phyloP scores from a whole-genome alignment of 1,140 invertebrate species.

The Amyelois transitella region DNA sequence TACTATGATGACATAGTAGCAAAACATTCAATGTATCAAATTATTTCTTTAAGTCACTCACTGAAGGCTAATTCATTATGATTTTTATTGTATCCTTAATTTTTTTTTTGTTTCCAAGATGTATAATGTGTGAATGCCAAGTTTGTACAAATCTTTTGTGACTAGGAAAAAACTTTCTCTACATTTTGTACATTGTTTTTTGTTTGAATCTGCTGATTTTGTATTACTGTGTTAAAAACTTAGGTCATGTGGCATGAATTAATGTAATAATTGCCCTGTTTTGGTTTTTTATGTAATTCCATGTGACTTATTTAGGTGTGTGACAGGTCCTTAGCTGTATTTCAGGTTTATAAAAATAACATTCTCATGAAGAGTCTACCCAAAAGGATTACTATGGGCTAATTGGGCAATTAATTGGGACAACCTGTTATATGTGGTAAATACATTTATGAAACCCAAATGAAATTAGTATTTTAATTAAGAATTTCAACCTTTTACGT shows the following conservation, averaged over 20 bases:
- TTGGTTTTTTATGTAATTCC: background rate
- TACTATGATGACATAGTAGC: constrained; percentile 66
- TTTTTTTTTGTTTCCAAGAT: constrained; percentile 23
- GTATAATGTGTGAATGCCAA: background rate
- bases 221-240: background rate
- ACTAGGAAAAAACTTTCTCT: background rate
- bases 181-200: background rate
- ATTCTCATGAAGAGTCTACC: constrained; percentile 41
- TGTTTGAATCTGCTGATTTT: background rate
- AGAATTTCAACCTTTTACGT: background rate
- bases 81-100: constrained; percentile 34
- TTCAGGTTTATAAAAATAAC: constrained; percentile 51
- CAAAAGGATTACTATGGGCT: constrained; percentile 46
- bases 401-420: constrained; percentile 51
- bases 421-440: constrained; percentile 55
- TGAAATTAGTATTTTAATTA: background rate
- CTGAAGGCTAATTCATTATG: constrained; percentile 24
- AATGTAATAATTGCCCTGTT: background rate
- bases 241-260: background rate
- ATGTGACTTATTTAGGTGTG: constrained; percentile 5
- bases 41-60: constrained; percentile 47
- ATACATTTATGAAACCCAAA: constrained; percentile 17
- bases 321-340: constrained; percentile 43
- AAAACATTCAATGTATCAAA: constrained; percentile 57
- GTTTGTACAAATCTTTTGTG: background rate